phyloP scores from a whole-genome alignment of 2,797 vertebrate genomes.

The Danio jaintianensis region DNA sequence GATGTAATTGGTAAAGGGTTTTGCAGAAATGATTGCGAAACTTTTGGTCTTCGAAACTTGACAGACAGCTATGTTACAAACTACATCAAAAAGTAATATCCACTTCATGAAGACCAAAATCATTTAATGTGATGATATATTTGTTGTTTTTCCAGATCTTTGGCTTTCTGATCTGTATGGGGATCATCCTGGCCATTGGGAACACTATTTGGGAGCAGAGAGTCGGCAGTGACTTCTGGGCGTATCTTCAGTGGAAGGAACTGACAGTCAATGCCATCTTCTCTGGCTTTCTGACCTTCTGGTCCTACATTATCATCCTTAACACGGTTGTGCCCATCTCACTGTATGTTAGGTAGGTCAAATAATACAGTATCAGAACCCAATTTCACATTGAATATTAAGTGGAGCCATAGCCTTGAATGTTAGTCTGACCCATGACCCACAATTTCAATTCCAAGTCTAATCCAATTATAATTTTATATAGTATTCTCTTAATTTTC shows the following conservation, averaged over 20 bases:
- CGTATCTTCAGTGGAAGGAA: slow-evolving; percentile 72
- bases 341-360: slow-evolving; percentile 81
- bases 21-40: too few species aligned
- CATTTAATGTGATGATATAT: background rate
- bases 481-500: too few species aligned
- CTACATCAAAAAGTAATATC: too few species aligned
- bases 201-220: slow-evolving; percentile 81
- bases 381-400: background rate
- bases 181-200: slow-evolving; percentile 78
- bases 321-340: slow-evolving; percentile 85
- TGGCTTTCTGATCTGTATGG: slow-evolving; percentile 81
- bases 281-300: slow-evolving; percentile 84
- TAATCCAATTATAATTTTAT: too few species aligned
- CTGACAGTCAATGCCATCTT: slow-evolving; percentile 70
- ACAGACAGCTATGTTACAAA: too few species aligned
- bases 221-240: slow-evolving; percentile 73
- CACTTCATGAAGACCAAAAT: background rate
- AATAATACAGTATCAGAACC: background rate
- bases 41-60: too few species aligned
- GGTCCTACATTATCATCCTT: slow-evolving; percentile 84
- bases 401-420: background rate
- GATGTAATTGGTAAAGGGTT: too few species aligned
- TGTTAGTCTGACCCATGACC: too few species aligned
- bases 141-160: slow-evolving; percentile 76
- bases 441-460: too few species aligned